These are phyloP conservation scores for Halcyon smyrnensis DNA, from an alignment of 2,797 vertebrate genomes.

Conservation along the genomic window DNA sequence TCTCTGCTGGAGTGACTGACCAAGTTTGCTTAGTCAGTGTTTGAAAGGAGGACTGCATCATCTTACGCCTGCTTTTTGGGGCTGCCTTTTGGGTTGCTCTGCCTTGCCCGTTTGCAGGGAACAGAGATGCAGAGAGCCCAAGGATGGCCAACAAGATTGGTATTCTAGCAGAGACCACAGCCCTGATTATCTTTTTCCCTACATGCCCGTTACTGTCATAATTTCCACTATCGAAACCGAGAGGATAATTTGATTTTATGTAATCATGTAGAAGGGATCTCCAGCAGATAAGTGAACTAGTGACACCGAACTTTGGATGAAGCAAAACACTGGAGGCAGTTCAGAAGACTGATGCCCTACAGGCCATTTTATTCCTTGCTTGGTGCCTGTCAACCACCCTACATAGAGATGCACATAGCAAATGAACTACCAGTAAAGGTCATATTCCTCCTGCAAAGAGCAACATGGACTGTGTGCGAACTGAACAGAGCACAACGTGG, in stretches of 20 bases:
- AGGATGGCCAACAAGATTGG: neutral
- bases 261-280: neutral
- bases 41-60: neutral
- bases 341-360: neutral
- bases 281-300: neutral
- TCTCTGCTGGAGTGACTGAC: neutral
- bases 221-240: neutral
- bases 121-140: neutral
- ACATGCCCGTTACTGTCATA: neutral
- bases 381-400: neutral
- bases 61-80: accelerated
- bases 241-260: neutral
- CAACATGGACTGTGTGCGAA: neutral
- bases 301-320: neutral
- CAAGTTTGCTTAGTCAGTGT: neutral
- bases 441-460: neutral
- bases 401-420: accelerated
- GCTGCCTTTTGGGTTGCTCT: neutral
- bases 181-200: neutral
- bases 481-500: neutral
- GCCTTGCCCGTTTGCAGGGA: neutral
- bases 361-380: neutral
- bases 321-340: neutral
- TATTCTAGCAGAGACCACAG: neutral
- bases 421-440: neutral